Evolutionary conservation across 2,888 invertebrate species (phyloP), one percentile per base, ranked within the genome.

Genomic region (Drosophila ezoana): DNA sequence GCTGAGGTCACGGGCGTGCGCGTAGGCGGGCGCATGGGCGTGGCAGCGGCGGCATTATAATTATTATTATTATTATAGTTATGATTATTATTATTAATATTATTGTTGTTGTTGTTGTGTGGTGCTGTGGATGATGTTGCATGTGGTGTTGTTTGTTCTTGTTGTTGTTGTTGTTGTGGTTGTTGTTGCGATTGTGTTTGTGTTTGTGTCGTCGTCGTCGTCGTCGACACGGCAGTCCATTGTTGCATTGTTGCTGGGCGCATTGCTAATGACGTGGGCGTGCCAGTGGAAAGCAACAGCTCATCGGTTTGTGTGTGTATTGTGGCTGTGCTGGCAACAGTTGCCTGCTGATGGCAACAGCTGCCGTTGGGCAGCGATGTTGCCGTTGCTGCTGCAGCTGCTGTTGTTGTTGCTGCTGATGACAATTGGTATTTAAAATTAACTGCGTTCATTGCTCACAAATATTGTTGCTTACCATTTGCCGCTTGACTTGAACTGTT

Each of bases 221-320:
- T 68, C 52, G 75, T 75, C 71, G 81, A 82, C 83, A 79, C 76
- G 64, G 78, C 81, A 84, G 84, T 87, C 86, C 76, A 72, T 84
- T 76, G 82, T 65, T 70, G 65, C 75, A 74, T 76, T 80, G 80
- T 72, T 81, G 80, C 61, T 72, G 77, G 63, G 54, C 73, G 71
- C 64, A 72, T 60, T 67, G 66, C 65, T 58, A 65, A 23, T 51
- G 67, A 52, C 16, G 58, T 54, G 40, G 68, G 67, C 60, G 70
- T 61, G 11, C 59, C 73, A 20, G 65, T 10, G n/a, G 64, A 18
- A 68, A 70, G 61, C 61, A 76, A 67, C 72, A 81, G 53, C 51
- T 91, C 91, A 71, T 92, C 91, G 20, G 92, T 92, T 84, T 92
- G 92, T 43, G 92, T 92, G 79, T 92, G 90, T 32, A 90, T 92